Evolutionary conservation across 2,113 vertebrate genomes (phyloP), one percentile per base, ranked within the genome.

Genomic region (Pogona vitticeps): DNA sequence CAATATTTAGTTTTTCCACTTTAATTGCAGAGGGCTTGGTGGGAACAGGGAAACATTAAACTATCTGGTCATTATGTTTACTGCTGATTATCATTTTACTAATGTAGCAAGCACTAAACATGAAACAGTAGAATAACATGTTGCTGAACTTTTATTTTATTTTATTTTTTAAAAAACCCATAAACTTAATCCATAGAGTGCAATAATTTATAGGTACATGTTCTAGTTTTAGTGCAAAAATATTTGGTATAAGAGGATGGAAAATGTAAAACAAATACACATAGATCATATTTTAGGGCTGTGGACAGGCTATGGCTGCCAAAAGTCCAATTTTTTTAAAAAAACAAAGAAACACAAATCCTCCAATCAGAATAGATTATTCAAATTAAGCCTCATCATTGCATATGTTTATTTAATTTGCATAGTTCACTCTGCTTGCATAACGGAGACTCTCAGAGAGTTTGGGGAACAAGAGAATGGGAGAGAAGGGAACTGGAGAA

Each of bases 1-100:
- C 92, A 95, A 96, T 94, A 95, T 92, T 96, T 95, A 94, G 90
- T 91, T 91, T 88, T 94, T 88, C 84, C 88, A 91, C 88, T 93
- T 94, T 92, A 88, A 95, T 95, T 91, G 94, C 83, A 82, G 84
- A 93, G 92, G 93, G 68, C 71, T 26, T 93, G 91, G 91, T 82
- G 93, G 88, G 92, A 95, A 95, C 91, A 85, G 90, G 91, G 92
- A 83, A n/a, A 92, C 76, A 75, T 78, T 93, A 91, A 91, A 95
- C 95, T 85, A 93, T 89, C 88, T 94, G 92, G 90, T 92, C 92
- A 91, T 95, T 95, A 95, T 95, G 91, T 91, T 94, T 94, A 90
- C 94, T 96, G 95, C 94, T 94, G 88, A 86, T 95, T 94, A 93
- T 94, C 92, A 93, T 92, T 94, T 95, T 95, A 95, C 88, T 93